Evolutionary conservation across 2,797 vertebrate genomes (phyloP).

Genomic region (Sarcoramphus papa): DNA sequence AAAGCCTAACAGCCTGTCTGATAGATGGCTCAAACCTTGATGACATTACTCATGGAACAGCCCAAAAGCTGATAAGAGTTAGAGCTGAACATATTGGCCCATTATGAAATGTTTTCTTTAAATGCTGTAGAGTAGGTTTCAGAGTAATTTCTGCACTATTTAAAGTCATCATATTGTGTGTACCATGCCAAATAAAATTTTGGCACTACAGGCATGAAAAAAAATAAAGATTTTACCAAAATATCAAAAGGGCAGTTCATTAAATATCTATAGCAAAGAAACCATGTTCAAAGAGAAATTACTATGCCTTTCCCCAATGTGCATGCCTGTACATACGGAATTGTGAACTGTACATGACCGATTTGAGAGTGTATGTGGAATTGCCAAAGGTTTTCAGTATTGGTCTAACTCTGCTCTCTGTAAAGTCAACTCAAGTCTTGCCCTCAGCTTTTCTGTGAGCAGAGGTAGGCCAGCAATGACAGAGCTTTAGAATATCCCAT

Average conservation of each 20-base stretch:
- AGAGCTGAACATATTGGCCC: not conserved
- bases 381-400: not conserved
- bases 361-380: not conserved
- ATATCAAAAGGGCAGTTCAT: not conserved
- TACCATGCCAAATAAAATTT: not conserved
- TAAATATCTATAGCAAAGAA: not conserved
- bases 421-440: slow-evolving; percentile 5
- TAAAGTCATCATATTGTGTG: not conserved
- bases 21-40: not conserved
- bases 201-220: not conserved
- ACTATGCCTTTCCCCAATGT: not conserved
- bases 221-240: not conserved
- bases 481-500: not conserved
- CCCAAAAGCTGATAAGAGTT: not conserved
- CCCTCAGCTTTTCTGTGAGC: not conserved
- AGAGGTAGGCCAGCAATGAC: not conserved
- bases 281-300: not conserved
- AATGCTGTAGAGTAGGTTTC: not conserved
- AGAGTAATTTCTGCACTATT: not conserved
- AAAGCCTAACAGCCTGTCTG: not conserved
- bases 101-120: not conserved
- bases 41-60: not conserved
- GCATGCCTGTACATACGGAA: not conserved
- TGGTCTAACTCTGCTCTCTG: not conserved
- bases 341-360: fast-evolving